Base-by-base conservation (phyloP, 2,113 vertebrate genomes). In the Gallinago jamesoni region DNA sequence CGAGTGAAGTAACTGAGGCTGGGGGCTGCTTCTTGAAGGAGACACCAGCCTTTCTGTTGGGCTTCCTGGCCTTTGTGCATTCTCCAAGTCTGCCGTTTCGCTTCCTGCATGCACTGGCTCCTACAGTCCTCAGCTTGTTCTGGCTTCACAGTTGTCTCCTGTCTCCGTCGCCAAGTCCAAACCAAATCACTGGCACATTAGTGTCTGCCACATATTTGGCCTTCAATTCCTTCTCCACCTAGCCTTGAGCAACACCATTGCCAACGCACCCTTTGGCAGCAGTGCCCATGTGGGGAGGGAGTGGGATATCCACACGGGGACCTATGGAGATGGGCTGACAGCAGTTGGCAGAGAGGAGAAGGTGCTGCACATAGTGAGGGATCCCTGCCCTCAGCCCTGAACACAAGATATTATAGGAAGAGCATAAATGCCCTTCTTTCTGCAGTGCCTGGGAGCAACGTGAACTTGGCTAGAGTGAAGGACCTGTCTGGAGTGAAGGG, bases 281-380 rank as follows among this genome's bases (percentile, higher is more conserved):
- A 6, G 21, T 10, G n/a, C 8, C 20, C 10, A n/a, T 1, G 1
- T 6, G 27, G 16, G 31, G 24, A 69, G 12, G 47, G 24, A 23
- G 35, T 16, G 35, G 3, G 24, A 28, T 13, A 14, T 39, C 39
- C 39, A 37, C 47, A 27, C 4, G 3, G 33, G n/a, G 12, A 48
- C 72, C 14, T 20, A 39, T 5, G 1, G n/a, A 39, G 19, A 12
- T 28, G 22, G 27, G 28, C 23, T 64, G 48, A 24, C 3, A 53
- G 43, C 9, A 48, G 22, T 48, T 56, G 67, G n/a, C 23, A 63
- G 14, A 19, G 39, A 70, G 56, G 27, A 72, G 66, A 39, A 12
- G 39, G 28, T 14, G 19, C 37, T 62, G 27, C 17, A 43, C 4
- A 1, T n/a, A 57, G 62, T 6, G 52, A 67, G 50, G 62, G 35